A percentile compares a stretch with the other conserved stretches of the same genome.
Evolutionary conservation across 2,113 vertebrate genomes (phyloP).

Genomic region (Drymodes brunneopygia): DNA sequence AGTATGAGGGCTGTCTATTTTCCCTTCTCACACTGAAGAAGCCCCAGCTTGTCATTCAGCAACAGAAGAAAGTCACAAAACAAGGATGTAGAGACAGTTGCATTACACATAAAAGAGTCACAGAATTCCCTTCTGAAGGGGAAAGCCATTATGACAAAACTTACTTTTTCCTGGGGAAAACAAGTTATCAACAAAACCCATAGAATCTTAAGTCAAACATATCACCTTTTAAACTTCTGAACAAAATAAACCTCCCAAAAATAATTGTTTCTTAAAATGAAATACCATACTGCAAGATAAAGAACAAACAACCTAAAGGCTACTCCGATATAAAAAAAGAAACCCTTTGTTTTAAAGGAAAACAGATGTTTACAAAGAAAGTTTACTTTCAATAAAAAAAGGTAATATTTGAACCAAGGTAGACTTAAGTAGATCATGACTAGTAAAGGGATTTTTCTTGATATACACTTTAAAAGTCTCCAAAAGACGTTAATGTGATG

Average conservation of each 20-base stretch:
- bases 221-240: not conserved
- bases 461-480: not conserved
- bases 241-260: not conserved
- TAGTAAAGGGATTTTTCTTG: not conserved
- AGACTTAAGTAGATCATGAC: not conserved
- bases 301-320: not conserved
- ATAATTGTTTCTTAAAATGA: not conserved
- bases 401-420: not conserved
- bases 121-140: not conserved
- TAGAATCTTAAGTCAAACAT: not conserved
- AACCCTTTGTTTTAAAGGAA: not conserved
- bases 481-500: fast-evolving
- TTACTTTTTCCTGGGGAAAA: not conserved
- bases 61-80: not conserved
- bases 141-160: not conserved
- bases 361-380: not conserved
- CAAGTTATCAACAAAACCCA: not conserved
- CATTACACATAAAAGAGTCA: not conserved
- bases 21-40: not conserved
- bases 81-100: not conserved
- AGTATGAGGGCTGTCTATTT: not conserved
- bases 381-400: not conserved
- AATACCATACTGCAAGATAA: not conserved
- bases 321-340: not conserved
- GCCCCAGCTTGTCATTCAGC: not conserved